phyloP scores from a whole-genome alignment of 2,797 vertebrate genomes.

The Argyrosomus regius region DNA sequence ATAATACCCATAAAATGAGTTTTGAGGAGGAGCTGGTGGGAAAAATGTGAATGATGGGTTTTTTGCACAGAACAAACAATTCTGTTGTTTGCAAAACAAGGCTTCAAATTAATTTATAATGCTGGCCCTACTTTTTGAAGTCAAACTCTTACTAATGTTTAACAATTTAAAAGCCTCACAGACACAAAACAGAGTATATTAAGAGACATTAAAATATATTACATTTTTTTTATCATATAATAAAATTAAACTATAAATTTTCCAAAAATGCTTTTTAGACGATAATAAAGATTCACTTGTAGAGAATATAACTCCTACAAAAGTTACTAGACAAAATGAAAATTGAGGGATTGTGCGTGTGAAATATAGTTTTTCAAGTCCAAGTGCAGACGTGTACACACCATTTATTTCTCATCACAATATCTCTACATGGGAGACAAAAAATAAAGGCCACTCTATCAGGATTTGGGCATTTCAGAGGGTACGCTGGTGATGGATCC shows the following conservation, averaged over 20 bases:
- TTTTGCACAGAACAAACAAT: conserved; percentile 62
- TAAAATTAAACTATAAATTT: background rate
- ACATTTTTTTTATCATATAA: conserved; percentile 1
- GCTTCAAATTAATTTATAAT: conserved; percentile 57
- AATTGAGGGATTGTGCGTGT: background rate
- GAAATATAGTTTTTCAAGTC: background rate
- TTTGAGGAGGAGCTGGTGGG: conserved; percentile 48
- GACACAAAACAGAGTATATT: background rate
- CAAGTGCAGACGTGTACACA: background rate
- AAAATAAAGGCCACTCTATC: conserved; percentile 3
- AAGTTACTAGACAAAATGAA: background rate
- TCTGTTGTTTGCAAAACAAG: conserved; percentile 45
- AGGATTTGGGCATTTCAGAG: conserved; percentile 11
- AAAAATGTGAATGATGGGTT: conserved; percentile 57
- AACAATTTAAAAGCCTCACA: conserved; percentile 36
- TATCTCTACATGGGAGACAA: background rate
- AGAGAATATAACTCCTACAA: background rate
- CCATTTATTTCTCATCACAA: background rate
- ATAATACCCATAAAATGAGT: conserved; percentile 61
- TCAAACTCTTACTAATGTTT: conserved; percentile 45
- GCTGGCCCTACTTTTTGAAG: conserved; percentile 52
- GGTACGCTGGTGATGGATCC: conserved; percentile 14
- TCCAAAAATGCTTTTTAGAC: conserved; percentile 13
- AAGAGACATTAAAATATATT: conserved; percentile 16
- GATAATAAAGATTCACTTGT: background rate